phyloP scores from a whole-genome alignment of 2,888 invertebrate genomes.

The Mystacides longicornis region DNA sequence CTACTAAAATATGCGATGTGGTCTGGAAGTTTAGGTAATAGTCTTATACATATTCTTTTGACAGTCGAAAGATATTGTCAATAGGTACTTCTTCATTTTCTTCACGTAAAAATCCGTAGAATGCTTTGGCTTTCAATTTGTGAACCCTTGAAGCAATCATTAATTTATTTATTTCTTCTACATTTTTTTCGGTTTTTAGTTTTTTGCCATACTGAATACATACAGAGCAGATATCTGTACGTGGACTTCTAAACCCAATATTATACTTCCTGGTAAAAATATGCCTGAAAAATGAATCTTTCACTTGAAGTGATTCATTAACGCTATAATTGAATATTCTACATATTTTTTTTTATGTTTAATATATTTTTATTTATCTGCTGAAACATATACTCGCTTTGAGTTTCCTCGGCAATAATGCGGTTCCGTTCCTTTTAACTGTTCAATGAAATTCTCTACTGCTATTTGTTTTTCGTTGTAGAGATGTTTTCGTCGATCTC shows the following conservation, averaged over 20 bases:
- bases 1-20: slow-evolving; percentile 4
- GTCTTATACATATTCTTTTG: slow-evolving; percentile 12
- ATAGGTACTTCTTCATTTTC: background rate
- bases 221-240: no score
- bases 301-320: background rate
- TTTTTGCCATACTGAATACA: no score
- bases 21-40: slow-evolving; percentile 4
- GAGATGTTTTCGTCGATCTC: background rate
- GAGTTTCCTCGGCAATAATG: background rate
- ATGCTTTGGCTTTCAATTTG: background rate
- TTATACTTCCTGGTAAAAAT: slow-evolving; percentile 3
- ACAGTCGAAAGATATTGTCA: slow-evolving; percentile 1
- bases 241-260: background rate
- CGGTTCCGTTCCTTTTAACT: background rate
- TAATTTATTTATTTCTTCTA: no score
- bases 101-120: background rate
- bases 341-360: slow-evolving; percentile 1
- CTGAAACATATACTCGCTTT: background rate
- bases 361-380: no score
- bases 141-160: background rate
- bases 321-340: background rate
- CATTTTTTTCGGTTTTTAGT: no score
- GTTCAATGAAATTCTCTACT: background rate
- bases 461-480: background rate
- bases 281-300: slow-evolving; percentile 3